A percentile compares a stretch with the other conserved stretches of the same genome.
phyloP scores from a whole-genome alignment of 2,113 vertebrate genomes.

The Perca schrenkii region DNA sequence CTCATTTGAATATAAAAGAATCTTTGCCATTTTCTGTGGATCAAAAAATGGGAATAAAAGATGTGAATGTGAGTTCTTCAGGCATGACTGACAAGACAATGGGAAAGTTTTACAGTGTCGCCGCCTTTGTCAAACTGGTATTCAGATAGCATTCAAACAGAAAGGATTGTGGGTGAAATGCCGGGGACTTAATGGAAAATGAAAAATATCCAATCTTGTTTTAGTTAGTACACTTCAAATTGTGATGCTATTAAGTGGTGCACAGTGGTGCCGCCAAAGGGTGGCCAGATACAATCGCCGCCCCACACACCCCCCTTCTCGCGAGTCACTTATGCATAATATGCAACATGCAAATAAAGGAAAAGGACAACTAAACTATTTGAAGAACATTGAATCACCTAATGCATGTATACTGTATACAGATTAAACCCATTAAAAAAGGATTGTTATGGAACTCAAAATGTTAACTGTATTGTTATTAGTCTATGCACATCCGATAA shows the following conservation, averaged over 20 bases:
- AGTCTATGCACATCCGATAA: too few relatives aligned
- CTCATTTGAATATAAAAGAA: conserved; percentile 89
- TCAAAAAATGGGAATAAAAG: conserved; percentile 79
- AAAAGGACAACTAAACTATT: too few relatives aligned
- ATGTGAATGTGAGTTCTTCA: conserved; percentile 72
- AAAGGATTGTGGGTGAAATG: conserved; percentile 60
- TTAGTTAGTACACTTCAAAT: neutral
- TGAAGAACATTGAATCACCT: too few relatives aligned
- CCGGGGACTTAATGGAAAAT: conserved; percentile 35
- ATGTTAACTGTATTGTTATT: too few relatives aligned
- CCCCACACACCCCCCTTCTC: too few relatives aligned
- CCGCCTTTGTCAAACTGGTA: conserved; percentile 68
- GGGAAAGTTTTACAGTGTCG: conserved; percentile 73
- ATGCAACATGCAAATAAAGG: too few relatives aligned
- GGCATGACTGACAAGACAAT: conserved; percentile 85
- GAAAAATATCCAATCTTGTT: conserved; percentile 16
- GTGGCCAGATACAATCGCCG: too few relatives aligned
- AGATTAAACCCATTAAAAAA: too few relatives aligned
- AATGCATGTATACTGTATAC: too few relatives aligned
- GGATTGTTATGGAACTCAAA: too few relatives aligned
- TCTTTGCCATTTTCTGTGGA: conserved; percentile 78
- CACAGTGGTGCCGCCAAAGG: too few relatives aligned
- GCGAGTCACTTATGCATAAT: too few relatives aligned
- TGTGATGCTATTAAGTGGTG: neutral
- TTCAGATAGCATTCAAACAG: conserved; percentile 46